These are phyloP conservation scores for Phoebastria nigripes DNA, from an alignment of 2,797 vertebrate species.

Conservation along the genomic window DNA sequence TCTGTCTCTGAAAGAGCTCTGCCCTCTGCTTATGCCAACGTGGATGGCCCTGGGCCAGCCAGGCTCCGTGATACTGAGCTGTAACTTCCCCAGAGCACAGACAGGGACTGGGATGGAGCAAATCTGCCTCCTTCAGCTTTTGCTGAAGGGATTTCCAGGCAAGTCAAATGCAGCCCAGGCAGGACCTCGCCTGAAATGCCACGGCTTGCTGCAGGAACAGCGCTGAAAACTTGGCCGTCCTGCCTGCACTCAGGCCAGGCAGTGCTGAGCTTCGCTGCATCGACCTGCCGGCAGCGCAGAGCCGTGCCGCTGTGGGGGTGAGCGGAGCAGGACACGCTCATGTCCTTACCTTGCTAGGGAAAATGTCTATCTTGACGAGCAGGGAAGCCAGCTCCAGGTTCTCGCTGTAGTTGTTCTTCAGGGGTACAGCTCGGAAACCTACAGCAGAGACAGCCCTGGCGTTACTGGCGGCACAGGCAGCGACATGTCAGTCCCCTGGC, in stretches of 20 bases:
- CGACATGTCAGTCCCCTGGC: background rate
- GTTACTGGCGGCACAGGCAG: background rate
- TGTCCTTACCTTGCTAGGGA: constrained; percentile 81
- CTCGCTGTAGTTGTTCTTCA: constrained; percentile 98
- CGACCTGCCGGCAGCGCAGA: fast-evolving
- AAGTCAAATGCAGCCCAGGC: background rate
- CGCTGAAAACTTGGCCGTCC: background rate
- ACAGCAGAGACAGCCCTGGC: background rate
- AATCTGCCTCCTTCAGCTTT: background rate
- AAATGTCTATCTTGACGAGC: constrained; percentile 87
- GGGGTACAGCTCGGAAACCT: constrained; percentile 94
- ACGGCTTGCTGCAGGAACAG: background rate
- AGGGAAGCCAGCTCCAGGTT: constrained; percentile 94
- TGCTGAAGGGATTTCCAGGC: background rate
- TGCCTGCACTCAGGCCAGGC: background rate
- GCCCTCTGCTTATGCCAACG: background rate
- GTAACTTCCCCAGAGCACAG: background rate
- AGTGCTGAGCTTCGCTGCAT: fast-evolving
- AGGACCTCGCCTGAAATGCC: background rate
- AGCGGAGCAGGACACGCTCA: background rate
- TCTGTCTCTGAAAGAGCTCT: background rate
- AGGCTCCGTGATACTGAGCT: background rate
- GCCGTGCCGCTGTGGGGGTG: fast-evolving
- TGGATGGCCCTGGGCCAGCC: background rate
- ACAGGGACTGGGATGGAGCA: background rate